Percentiles rank a stretch among this genome's conserved stretches.
Evolutionary conservation across 30 jellyfish, hydroid and myxozoan genomes (phyloP).

Genomic region (Cassiopea andromeda): DNA sequence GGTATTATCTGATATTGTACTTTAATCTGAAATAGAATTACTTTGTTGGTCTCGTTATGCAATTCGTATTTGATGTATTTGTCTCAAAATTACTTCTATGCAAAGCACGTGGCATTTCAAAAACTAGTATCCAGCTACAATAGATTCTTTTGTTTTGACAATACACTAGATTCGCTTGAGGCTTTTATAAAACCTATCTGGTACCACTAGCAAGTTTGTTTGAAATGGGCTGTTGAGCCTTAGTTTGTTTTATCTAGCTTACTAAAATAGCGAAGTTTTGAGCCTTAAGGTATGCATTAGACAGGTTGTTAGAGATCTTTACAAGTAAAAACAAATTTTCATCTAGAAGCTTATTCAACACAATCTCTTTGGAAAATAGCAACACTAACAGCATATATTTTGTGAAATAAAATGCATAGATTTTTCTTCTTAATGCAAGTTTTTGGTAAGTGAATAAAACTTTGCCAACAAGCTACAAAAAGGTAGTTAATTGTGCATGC

Average conservation of each 20-base stretch:
- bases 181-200: background rate
- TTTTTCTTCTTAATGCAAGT: too few relatives aligned
- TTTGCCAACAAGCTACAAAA: too few relatives aligned
- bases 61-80: too few relatives aligned
- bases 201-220: background rate
- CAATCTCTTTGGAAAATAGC: background rate
- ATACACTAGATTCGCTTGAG: background rate
- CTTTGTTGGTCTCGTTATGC: too few relatives aligned
- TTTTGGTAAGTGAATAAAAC: too few relatives aligned
- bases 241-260: background rate
- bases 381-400: too few relatives aligned
- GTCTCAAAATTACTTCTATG: too few relatives aligned
- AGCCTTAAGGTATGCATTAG: background rate
- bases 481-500: too few relatives aligned
- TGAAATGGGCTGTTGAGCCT: background rate
- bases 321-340: background rate
- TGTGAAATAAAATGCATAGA: too few relatives aligned
- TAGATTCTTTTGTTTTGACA: background rate
- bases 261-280: background rate
- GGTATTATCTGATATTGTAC: too few relatives aligned
- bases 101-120: background rate
- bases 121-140: background rate
- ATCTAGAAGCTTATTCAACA: background rate
- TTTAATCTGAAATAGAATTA: too few relatives aligned
- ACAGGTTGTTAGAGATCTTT: background rate